These are phyloP conservation scores for Cryptoprocta ferox DNA, from an alignment of 2,797 vertebrate species.

Conservation along the genomic window DNA sequence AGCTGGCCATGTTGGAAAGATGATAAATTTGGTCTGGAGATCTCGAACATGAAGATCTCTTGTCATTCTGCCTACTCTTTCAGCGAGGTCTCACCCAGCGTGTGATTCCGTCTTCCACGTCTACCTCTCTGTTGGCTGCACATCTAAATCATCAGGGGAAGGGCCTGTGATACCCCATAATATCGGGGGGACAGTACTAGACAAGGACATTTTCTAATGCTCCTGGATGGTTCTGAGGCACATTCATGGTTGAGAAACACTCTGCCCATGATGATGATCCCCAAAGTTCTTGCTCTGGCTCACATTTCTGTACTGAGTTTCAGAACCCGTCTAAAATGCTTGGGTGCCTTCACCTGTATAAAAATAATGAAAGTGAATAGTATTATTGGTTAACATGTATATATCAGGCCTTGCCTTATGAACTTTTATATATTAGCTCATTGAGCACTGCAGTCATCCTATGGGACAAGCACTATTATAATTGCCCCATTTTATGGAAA, in stretches of 20 bases:
- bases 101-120: background rate
- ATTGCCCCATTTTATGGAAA: background rate
- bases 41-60: background rate
- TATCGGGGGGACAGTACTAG: background rate
- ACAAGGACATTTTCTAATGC: background rate
- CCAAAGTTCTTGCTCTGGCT: background rate
- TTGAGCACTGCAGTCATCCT: background rate
- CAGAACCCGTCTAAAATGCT: background rate
- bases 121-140: background rate
- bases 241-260: background rate
- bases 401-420: background rate
- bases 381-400: background rate
- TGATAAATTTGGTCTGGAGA: background rate
- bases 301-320: background rate
- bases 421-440: background rate
- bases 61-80: background rate
- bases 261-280: background rate
- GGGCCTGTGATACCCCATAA: background rate
- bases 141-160: no score
- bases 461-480: background rate
- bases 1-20: background rate
- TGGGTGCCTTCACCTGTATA: background rate
- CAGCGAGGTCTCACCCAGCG: background rate
- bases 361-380: background rate
- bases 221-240: background rate